Evolutionary conservation across 2,888 invertebrate genomes (phyloP).

Genomic region (Drosophila pseudotalamancana): DNA sequence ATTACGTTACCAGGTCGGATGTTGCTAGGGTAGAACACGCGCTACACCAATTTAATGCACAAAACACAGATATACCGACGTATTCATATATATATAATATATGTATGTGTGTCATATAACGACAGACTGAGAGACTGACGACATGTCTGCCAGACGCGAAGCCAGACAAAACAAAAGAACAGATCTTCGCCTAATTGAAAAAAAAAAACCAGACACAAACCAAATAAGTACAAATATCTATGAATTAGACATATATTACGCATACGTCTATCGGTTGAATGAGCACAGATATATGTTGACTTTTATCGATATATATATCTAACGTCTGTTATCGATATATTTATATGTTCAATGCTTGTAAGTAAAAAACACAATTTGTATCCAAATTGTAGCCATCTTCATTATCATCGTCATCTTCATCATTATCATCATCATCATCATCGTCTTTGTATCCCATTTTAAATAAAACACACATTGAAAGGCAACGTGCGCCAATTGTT

Average conservation of each 20-base stretch:
- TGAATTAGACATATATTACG: constrained; percentile 6
- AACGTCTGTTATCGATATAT: neutral
- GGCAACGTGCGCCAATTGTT: constrained; percentile 63
- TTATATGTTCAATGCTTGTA: neutral
- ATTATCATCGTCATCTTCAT: constrained; percentile 9
- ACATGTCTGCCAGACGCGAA: constrained; percentile 33
- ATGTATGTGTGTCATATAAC: neutral
- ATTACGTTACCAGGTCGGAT: constrained; percentile 22
- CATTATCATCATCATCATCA: constrained; percentile 4
- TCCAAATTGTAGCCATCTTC: constrained; percentile 24
- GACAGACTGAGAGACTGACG: constrained; percentile 16
- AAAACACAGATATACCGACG: neutral
- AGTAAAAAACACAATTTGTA: constrained; percentile 14
- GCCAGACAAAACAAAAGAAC: constrained; percentile 45
- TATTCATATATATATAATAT: no score
- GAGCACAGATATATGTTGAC: no score
- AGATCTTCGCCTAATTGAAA: constrained; percentile 23
- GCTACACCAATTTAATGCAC: constrained; percentile 9
- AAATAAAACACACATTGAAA: constrained; percentile 41
- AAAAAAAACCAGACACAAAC: constrained; percentile 16
- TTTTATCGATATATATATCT: constrained; percentile 12
- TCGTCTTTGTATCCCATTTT: constrained; percentile 36
- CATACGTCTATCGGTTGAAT: neutral
- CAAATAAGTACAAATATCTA: neutral
- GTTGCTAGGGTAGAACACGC: constrained; percentile 19